Percentiles rank a stretch among this genome's conserved stretches.
These are phyloP conservation scores for Noctua janthe DNA, from an alignment of 2,888 invertebrate species.

Conservation along the genomic window DNA sequence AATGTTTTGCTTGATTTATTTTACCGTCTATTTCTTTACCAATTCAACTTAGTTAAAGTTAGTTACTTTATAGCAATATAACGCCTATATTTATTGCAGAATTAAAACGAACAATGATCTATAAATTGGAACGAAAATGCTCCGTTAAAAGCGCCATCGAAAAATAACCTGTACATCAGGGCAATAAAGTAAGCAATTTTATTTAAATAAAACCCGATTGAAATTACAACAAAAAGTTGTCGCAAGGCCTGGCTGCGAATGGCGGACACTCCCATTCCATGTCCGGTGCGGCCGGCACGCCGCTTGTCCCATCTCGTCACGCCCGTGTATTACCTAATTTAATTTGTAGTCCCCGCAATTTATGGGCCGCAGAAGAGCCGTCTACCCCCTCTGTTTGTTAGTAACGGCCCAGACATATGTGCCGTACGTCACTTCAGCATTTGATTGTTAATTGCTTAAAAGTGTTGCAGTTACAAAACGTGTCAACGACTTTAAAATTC, in stretches of 20 bases:
- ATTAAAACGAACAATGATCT: conserved; percentile 41
- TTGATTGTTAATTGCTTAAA: conserved; percentile 67
- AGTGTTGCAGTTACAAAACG: conserved; percentile 23
- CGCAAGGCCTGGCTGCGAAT: conserved; percentile 69
- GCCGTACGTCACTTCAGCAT: conserved; percentile 66
- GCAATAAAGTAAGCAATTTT: conserved; percentile 69
- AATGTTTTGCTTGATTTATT: not conserved
- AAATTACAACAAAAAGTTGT: conserved; percentile 70
- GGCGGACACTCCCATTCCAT: conserved; percentile 88
- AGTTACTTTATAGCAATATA: not conserved
- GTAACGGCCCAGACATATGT: conserved; percentile 73
- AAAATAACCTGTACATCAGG: conserved; percentile 60
- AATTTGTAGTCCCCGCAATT: conserved; percentile 89
- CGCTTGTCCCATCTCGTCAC: conserved; percentile 88
- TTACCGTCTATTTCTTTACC: not conserved
- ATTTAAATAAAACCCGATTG: conserved; percentile 74
- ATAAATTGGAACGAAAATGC: conserved; percentile 54
- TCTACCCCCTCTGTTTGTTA: conserved; percentile 81
- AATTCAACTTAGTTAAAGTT: not conserved
- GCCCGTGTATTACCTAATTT: conserved; percentile 89
- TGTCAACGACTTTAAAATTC: conserved; percentile 21
- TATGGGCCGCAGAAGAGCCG: conserved; percentile 86
- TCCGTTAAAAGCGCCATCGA: conserved; percentile 51
- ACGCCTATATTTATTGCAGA: not conserved
- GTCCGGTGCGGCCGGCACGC: conserved; percentile 82